Evolutionary conservation across 2,888 invertebrate species (phyloP).

Genomic region (Rutpela maculata): DNA sequence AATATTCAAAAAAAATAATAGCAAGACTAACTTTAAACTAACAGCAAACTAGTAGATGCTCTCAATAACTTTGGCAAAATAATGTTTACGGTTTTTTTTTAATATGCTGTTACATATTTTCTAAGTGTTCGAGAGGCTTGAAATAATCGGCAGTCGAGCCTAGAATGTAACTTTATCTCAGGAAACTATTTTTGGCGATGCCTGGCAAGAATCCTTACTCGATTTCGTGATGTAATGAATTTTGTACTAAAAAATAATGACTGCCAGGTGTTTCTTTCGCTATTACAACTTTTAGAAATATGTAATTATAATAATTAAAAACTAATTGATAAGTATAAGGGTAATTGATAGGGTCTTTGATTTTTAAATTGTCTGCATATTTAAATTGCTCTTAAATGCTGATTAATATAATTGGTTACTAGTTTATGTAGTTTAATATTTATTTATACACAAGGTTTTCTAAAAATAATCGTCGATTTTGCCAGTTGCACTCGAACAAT

Average conservation of each 20-base stretch:
- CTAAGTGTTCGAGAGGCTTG: constrained; percentile 18
- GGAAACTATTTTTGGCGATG: constrained; percentile 70
- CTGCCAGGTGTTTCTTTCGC: constrained; percentile 20
- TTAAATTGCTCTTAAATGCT: constrained; percentile 2
- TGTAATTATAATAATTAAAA: constrained; percentile 4
- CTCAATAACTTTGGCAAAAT: neutral
- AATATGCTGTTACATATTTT: neutral
- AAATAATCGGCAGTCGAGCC: constrained; percentile 18
- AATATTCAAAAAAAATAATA: neutral
- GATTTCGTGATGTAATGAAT: constrained; percentile 66
- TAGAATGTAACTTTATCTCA: constrained; percentile 68
- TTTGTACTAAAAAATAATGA: constrained; percentile 42
- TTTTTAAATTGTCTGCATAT: constrained; percentile 28
- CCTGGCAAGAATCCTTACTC: constrained; percentile 57
- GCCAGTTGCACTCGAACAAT: neutral
- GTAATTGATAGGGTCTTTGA: neutral
- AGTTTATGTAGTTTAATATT: neutral
- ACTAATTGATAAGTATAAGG: neutral
- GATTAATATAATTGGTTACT: neutral
- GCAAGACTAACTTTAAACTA: neutral
- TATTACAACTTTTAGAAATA: constrained; percentile 2
- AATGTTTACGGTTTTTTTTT: neutral
- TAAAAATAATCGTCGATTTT: constrained; percentile 20
- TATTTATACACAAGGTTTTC: constrained; percentile 17
- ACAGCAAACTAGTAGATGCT: neutral